phyloP scores from a whole-genome alignment of 2,113 vertebrate species.

The Rostratula benghalensis region DNA sequence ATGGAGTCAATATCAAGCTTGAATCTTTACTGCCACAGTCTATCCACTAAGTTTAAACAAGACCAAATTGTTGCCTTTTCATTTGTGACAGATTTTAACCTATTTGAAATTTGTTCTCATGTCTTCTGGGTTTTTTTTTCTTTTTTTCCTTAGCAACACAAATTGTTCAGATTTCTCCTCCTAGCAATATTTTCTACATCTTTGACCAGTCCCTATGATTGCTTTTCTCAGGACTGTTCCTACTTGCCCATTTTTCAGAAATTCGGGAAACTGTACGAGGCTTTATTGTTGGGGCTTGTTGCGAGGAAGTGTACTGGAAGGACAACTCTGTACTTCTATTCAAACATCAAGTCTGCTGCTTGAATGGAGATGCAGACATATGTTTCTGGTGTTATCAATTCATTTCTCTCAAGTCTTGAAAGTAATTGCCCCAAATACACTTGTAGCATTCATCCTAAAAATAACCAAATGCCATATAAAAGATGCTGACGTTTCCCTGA shows the following conservation, averaged over 20 bases:
- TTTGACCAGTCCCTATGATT: neutral
- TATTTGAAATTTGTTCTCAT: neutral
- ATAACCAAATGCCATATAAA: conserved; percentile 37
- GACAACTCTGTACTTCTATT: neutral
- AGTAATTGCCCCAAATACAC: conserved; percentile 47
- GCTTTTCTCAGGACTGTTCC: neutral
- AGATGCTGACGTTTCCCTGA: conserved; percentile 20
- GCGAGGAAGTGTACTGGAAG: neutral
- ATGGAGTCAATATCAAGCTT: neutral
- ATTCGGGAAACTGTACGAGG: neutral
- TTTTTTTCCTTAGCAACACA: neutral
- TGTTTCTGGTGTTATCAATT: conserved; percentile 3
- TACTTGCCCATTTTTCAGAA: neutral
- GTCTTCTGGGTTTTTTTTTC: neutral
- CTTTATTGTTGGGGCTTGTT: neutral
- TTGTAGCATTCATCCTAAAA: neutral
- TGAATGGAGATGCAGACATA: conserved; percentile 4
- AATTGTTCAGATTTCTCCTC: neutral
- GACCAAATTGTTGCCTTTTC: neutral
- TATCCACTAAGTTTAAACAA: neutral
- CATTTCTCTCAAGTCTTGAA: conserved; percentile 40
- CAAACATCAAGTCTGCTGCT: conserved; percentile 7
- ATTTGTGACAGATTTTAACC: neutral
- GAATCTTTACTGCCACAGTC: neutral
- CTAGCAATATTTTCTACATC: neutral